These are phyloP conservation scores for Patella ulyssiponensis DNA, from an alignment of 2,888 invertebrate genomes.

Conservation along the genomic window DNA sequence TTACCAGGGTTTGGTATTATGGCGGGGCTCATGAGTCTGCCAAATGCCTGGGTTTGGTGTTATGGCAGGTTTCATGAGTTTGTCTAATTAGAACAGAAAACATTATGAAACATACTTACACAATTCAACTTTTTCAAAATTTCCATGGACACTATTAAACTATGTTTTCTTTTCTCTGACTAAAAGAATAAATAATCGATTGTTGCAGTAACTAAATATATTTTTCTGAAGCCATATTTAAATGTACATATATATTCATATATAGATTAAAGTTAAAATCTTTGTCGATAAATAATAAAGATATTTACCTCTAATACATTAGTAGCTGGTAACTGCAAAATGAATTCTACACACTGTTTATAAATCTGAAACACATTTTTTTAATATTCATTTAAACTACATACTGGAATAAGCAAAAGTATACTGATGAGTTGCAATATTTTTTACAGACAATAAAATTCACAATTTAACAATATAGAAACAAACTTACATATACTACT, in stretches of 20 bases:
- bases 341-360: conserved; percentile 61
- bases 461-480: not conserved
- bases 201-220: too few species aligned
- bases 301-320: conserved; percentile 52
- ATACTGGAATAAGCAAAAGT: not conserved
- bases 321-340: conserved; percentile 53
- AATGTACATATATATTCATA: too few species aligned
- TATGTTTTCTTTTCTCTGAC: conserved; percentile 43
- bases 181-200: conserved; percentile 20
- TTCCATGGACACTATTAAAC: conserved; percentile 74
- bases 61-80: too few species aligned
- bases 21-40: too few species aligned
- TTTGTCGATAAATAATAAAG: too few species aligned
- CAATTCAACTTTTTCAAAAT: conserved; percentile 80
- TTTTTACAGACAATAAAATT: too few species aligned
- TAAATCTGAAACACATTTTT: conserved; percentile 57
- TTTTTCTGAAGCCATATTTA: too few species aligned
- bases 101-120: conserved; percentile 75
- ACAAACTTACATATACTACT: conserved; percentile 61
- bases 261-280: too few species aligned
- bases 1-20: too few species aligned
- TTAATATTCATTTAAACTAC: not conserved
- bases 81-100: too few species aligned
- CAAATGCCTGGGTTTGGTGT: too few species aligned
- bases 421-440: not conserved